Evolutionary conservation across 2,113 vertebrate genomes (phyloP), one percentile per base, ranked within the genome.

Genomic region (Pipra filicauda): DNA sequence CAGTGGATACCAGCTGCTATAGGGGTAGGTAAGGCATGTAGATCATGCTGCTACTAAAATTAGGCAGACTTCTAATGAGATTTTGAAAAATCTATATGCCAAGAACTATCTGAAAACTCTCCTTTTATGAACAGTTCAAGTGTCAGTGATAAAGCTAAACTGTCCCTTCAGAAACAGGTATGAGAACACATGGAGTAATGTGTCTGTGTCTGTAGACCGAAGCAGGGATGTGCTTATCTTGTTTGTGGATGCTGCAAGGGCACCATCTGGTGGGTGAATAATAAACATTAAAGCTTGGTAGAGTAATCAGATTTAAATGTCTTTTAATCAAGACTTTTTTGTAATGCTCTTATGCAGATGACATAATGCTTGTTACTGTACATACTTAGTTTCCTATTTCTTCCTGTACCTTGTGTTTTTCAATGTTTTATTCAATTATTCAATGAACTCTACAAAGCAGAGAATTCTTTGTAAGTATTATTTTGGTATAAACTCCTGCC

Each of bases 41-140:
- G 41, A 82, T 67, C 64, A 39, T 66, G 62, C 72, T 93, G 89
- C 71, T 86, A 39, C 74, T 21, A 83, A 76, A 88, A 94, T 93
- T 84, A 83, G 41, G 62, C 51, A 83, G 49, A 64, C 75, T 70
- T 90, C 81, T 96, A 96, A 97, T 73, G 92, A 97, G 92, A 95
- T 95, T 95, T 96, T 97, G 96, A 90, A 97, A 98, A 97, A 94
- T 73, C 41, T 79, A 3, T 44, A 24, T 92, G 74, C 54, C 80
- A 59, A 35, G 80, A 83, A 62, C 44, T 91, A 23, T 39, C 37
- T 82, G 85, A 91, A 87, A 89, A 90, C 52, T 76, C 2, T 15
- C 0, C 23, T 86, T 86, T 51, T 39, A 89, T 57, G 69, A 66
- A 79, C 57, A 35, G 20, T 64, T 78, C n/a, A 44, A 54, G 33